A percentile compares a stretch with the other conserved stretches of the same genome.
These are phyloP conservation scores for Propithecus coquereli DNA, from an alignment of 2,113 vertebrate species.

Conservation along the genomic window DNA sequence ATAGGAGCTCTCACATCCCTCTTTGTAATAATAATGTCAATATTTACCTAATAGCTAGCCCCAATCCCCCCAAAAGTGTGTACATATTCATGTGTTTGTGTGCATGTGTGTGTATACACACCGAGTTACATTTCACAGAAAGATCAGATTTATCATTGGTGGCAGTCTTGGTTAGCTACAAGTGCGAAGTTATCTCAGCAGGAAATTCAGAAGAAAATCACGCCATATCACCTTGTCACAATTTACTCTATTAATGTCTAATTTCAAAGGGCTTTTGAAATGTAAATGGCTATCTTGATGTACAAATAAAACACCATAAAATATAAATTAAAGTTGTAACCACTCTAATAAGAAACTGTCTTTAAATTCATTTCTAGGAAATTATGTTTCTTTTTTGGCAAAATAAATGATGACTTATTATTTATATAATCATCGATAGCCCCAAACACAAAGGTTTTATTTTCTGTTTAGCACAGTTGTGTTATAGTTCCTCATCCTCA, in stretches of 20 bases:
- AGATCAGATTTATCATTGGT: background rate
- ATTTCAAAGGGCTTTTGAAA: background rate
- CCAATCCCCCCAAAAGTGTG: background rate
- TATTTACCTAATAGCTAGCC: background rate
- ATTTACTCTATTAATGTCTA: background rate
- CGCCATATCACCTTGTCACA: background rate
- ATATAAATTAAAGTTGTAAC: background rate
- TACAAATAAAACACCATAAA: constrained; percentile 5
- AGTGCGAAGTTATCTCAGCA: background rate
- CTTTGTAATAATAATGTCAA: background rate
- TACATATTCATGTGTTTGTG: background rate
- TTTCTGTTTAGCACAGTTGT: background rate
- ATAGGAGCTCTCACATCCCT: background rate
- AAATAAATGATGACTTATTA: background rate
- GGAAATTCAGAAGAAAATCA: constrained; percentile 12
- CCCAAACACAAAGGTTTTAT: background rate
- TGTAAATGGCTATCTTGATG: constrained; percentile 42
- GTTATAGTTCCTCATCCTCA: background rate
- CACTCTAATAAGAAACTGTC: background rate
- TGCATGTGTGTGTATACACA: background rate
- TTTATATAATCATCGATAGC: background rate
- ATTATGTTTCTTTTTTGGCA: constrained; percentile 26
- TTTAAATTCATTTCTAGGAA: constrained; percentile 38
- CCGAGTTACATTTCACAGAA: background rate
- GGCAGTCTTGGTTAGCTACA: background rate